Evolutionary conservation across 2,797 vertebrate genomes (phyloP), one percentile per base, ranked within the genome.

Genomic region (Anguilla pacifica): DNA sequence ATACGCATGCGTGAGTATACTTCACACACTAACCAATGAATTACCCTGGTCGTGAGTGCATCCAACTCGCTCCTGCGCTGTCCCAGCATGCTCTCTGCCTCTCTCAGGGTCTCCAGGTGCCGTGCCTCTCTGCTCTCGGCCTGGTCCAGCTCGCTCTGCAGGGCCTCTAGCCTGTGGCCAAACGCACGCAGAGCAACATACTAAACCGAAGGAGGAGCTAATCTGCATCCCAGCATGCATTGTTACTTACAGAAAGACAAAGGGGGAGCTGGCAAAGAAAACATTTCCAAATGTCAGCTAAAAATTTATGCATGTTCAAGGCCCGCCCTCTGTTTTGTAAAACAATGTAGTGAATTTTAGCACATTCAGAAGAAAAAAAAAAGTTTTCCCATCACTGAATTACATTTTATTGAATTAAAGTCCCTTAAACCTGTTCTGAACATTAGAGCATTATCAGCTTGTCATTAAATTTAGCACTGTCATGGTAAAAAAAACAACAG

Each of bases 61-160:
- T 96, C 95, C 85, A 97, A 90, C 53, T 96, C 94, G 0, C 72
- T 91, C 92, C 93, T 95, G 90, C 95, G 95, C 91, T 91, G 92
- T 43, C 94, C 92, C 82, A 97, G 88, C 53, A 95, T 93, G 55
- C 87, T 90, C 92, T 97, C 96, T 5, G 95, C 94, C 86, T 96
- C 96, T 86, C 85, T 93, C 2, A 96, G 95, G 85, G 93, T 94
- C 0, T 95, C 94, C 3, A 96, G 91, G 59, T 95, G 95, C 88
- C 94, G 92, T 7, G 90, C 92, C 89, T 97, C 96, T 0, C 90
- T 94, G 61, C 83, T 91, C 88, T 96, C 94, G 0, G 95, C 96
- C 15, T 92, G 88, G 67, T 89, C 88, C 0, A 97, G 88, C 61
- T 96, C 95, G 84, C 88, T 93, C 0, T 96, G 95, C 85, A 96